These are phyloP conservation scores for Brachionus paranguensis DNA, from an alignment of 1,140 invertebrate species.

Conservation along the genomic window DNA sequence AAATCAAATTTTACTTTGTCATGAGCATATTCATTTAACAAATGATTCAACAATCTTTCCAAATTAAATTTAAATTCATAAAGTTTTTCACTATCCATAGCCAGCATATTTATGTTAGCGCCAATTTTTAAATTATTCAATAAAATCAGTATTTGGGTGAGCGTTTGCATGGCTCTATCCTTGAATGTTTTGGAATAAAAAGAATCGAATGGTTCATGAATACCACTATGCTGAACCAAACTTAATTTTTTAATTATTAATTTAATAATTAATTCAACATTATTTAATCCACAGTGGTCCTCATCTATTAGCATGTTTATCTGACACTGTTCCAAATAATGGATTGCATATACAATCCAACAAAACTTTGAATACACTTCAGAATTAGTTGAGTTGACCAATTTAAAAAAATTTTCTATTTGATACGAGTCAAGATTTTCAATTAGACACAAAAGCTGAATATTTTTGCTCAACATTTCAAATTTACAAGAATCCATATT, in stretches of 20 bases:
- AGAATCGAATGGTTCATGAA: background rate
- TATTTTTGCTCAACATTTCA: background rate
- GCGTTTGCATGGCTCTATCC: slow-evolving; percentile 21
- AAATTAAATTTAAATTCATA: slow-evolving; percentile 20
- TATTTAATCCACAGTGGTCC: background rate
- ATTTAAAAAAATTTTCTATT: background rate
- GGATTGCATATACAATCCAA: background rate
- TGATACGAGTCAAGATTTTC: background rate
- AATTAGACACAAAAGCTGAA: slow-evolving; percentile 14
- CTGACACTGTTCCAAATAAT: slow-evolving; percentile 30
- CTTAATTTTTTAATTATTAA: slow-evolving; percentile 14
- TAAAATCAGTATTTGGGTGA: slow-evolving; percentile 26
- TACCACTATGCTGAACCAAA: background rate
- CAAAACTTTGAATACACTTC: background rate
- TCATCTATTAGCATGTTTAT: slow-evolving; percentile 23
- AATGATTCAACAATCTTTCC: slow-evolving; percentile 26
- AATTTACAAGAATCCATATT: background rate
- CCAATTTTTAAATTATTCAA: slow-evolving; percentile 15
- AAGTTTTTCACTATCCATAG: background rate
- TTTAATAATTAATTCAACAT: background rate
- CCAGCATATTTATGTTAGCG: background rate
- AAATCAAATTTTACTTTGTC: background rate
- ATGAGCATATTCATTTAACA: background rate
- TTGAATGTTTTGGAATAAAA: slow-evolving; percentile 6
- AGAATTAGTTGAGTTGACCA: background rate